A percentile compares a stretch with the other conserved stretches of the same genome.
Conservation (phyloP, 2,888 invertebrate species). For the Caenorhabditis panamensis region DNA sequence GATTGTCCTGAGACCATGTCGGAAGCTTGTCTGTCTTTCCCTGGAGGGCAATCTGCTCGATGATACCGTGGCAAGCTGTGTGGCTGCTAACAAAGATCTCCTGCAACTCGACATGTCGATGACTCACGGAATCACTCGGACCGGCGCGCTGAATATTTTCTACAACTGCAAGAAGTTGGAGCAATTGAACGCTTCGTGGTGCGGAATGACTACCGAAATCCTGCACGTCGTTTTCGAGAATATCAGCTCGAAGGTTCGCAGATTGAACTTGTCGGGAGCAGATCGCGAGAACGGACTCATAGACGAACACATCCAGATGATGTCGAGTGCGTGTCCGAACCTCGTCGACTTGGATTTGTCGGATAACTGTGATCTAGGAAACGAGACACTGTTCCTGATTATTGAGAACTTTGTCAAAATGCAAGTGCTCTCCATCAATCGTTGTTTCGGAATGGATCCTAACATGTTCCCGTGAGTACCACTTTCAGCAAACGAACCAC, state of each 20-base stretch:
- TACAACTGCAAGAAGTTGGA: constrained; percentile 32
- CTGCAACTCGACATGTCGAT: constrained; percentile 48
- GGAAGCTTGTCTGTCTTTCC: constrained; percentile 37
- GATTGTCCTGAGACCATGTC: constrained; percentile 34
- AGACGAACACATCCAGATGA: constrained; percentile 29
- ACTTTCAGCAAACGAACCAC: neutral
- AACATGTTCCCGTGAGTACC: constrained; percentile 31
- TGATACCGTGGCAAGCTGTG: constrained; percentile 21
- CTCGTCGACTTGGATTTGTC: constrained; percentile 50
- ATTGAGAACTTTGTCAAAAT: constrained; percentile 2
- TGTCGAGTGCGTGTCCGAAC: constrained; percentile 3
- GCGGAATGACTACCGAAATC: constrained; percentile 24
- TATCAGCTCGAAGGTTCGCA: constrained; percentile 15
- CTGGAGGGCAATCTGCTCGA: constrained; percentile 42
- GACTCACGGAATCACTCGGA: constrained; percentile 29
- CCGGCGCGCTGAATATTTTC: constrained; percentile 15
- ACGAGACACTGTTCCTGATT: constrained; percentile 4
- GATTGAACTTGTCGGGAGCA: constrained; percentile 51
- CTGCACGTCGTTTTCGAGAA: constrained; percentile 6
- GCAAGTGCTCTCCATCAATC: constrained; percentile 34
- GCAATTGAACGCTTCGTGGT: constrained; percentile 52
- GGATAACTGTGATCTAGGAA: constrained; percentile 27
- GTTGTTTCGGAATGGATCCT: constrained; percentile 59
- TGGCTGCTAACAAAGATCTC: constrained; percentile 28
- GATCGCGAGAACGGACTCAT: constrained; percentile 14